Evolutionary conservation across 2,888 invertebrate genomes (phyloP), one percentile per base, ranked within the genome.

Genomic region (Lasioglossum morio): DNA sequence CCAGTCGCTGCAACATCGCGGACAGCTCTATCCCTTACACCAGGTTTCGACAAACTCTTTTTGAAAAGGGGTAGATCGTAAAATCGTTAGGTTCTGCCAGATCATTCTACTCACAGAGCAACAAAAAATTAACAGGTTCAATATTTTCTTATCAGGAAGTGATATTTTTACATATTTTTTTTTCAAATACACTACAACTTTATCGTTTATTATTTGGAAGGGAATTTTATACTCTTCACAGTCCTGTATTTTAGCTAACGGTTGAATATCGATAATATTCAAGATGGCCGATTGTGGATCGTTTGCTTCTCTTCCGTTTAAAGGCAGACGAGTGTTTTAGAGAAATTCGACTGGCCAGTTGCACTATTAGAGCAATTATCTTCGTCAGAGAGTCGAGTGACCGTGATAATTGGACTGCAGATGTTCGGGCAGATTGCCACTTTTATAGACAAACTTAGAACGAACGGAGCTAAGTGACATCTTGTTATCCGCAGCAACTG

Each of bases 341-440:
- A 63, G 63, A 63, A 30, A 63, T 30, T 63, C 63, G 30, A 27
- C 63, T 16, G 27, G 2, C 63, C 30, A 12, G 63, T 30, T n/a
- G 30, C 63, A 16, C 63, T 63, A 63, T 63, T 63, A 63, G 30
- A 19, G 19, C 63, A 63, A 63, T 63, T 63, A 63, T 30, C 63
- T 63, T 63, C 30, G 63, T 63, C 63, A 63, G 63, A 16, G 63
- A 63, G 63, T 30, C 63, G 30, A 30, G 63, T 8, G 27, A 77
- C 77, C 66, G 37, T 77, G 60, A 63, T 63, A 37, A 63, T 40
- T 40, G 40, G 40, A 34, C 5, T 34, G 34, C 60, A 60, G 57
- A 46, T 60, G 63, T 19, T 30, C 30, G 63, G 63, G 63, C 63
- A 63, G 63, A 63, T 63, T 63, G 63, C 63, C 63, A 63, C 63